A percentile compares a stretch with the other conserved stretches of the same genome.
phyloP scores from a whole-genome alignment of 2,888 invertebrate species.

The Tetropium fuscum region DNA sequence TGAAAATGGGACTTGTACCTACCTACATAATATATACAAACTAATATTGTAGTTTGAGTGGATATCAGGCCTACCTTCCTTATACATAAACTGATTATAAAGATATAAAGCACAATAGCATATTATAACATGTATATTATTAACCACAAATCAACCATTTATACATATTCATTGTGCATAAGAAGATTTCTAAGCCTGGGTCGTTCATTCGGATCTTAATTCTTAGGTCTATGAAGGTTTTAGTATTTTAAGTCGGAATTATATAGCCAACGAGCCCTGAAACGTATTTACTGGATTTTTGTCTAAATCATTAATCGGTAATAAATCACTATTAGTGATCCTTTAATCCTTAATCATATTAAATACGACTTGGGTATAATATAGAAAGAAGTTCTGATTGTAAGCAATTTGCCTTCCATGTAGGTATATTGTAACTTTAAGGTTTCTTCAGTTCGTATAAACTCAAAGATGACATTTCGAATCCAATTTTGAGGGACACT shows the following conservation, averaged over 20 bases:
- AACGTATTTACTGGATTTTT: constrained; percentile 8
- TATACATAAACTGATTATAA: constrained; percentile 7
- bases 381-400: background rate
- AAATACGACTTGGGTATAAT: constrained; percentile 6
- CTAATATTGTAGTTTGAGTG: too few species aligned
- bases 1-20: too few species aligned
- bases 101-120: background rate
- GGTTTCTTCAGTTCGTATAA: background rate
- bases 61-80: too few species aligned
- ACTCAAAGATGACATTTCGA: background rate
- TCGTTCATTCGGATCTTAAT: background rate
- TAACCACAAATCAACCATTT: constrained; percentile 7
- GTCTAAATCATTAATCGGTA: constrained; percentile 11
- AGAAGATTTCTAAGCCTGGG: constrained; percentile 4
- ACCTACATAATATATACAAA: too few species aligned
- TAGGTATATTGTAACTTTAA: background rate
- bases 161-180: constrained; percentile 3
- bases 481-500: background rate
- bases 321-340: constrained; percentile 1
- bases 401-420: background rate
- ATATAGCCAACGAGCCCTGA: background rate
- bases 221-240: constrained; percentile 3
- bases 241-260: constrained; percentile 10
- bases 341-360: background rate
- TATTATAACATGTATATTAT: background rate